phyloP scores from a whole-genome alignment of 2,888 invertebrate genomes.

The Mythimna ferrago region DNA sequence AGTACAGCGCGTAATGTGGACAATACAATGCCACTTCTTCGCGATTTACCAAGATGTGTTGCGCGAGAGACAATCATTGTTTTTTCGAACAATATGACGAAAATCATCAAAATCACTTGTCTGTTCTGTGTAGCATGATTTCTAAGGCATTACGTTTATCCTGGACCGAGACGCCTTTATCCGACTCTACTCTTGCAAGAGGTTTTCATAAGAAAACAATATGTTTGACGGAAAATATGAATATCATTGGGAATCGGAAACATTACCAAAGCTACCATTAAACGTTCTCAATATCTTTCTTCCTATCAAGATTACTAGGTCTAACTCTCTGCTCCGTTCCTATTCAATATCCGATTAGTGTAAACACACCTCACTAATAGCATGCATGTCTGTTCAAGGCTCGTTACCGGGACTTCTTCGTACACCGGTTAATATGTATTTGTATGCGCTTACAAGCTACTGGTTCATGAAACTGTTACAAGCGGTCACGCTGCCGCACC shows the following conservation, averaged over 20 bases:
- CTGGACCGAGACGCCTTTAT: neutral
- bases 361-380: constrained; percentile 23
- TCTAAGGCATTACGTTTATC: neutral
- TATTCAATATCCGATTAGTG: constrained; percentile 24
- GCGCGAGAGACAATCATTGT: constrained; percentile 52
- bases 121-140: constrained; percentile 1
- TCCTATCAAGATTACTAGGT: constrained; percentile 7
- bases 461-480: constrained; percentile 61
- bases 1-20: constrained; percentile 62
- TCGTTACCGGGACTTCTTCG: constrained; percentile 27
- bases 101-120: constrained; percentile 38
- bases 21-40: constrained; percentile 66
- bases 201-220: neutral
- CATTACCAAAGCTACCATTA: neutral
- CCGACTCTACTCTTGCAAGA: neutral
- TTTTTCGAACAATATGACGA: constrained; percentile 55
- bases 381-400: constrained; percentile 33
- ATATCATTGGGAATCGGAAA: neutral
- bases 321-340: constrained; percentile 4
- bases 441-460: constrained; percentile 48
- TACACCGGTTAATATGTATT: constrained; percentile 40
- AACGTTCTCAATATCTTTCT: neutral
- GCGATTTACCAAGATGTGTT: constrained; percentile 63
- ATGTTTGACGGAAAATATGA: neutral
- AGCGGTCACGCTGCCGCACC: constrained; percentile 60